Evolutionary conservation across 2,888 invertebrate species (phyloP).

Genomic region (Danaus chrysippus): DNA sequence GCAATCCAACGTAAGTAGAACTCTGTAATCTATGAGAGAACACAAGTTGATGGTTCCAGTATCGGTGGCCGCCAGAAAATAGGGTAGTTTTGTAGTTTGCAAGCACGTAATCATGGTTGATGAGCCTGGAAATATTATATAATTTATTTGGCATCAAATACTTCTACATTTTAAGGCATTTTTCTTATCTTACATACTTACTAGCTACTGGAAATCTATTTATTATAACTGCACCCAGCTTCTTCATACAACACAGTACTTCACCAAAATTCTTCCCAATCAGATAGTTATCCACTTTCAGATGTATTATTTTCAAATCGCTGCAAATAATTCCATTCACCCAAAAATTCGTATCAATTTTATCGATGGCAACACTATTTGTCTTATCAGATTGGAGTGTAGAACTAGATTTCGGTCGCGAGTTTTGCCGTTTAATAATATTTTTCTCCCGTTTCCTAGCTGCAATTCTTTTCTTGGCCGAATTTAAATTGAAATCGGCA

Average conservation of each 20-base stretch:
- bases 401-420: conserved; percentile 48
- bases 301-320: conserved; percentile 56
- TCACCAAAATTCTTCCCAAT: conserved; percentile 64
- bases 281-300: conserved; percentile 52
- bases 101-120: conserved; percentile 54
- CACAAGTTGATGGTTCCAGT: conserved; percentile 58
- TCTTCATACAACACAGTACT: conserved; percentile 54
- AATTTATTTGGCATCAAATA: neutral
- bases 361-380: conserved; percentile 53
- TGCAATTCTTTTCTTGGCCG: conserved; percentile 55
- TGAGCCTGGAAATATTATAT: conserved; percentile 42
- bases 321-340: conserved; percentile 53
- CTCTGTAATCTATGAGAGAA: conserved; percentile 52
- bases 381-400: conserved; percentile 48
- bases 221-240: conserved; percentile 48
- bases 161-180: neutral
- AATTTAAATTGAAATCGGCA: conserved; percentile 53
- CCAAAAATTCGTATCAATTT: conserved; percentile 45
- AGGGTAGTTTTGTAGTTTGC: conserved; percentile 50
- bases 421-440: conserved; percentile 33
- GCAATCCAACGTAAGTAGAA: conserved; percentile 64
- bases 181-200: conserved; percentile 41
- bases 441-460: conserved; percentile 48
- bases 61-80: conserved; percentile 63
- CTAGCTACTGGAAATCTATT: conserved; percentile 51